Conservation (phyloP, 2,888 invertebrate species). For the Esperia sulphurella region DNA sequence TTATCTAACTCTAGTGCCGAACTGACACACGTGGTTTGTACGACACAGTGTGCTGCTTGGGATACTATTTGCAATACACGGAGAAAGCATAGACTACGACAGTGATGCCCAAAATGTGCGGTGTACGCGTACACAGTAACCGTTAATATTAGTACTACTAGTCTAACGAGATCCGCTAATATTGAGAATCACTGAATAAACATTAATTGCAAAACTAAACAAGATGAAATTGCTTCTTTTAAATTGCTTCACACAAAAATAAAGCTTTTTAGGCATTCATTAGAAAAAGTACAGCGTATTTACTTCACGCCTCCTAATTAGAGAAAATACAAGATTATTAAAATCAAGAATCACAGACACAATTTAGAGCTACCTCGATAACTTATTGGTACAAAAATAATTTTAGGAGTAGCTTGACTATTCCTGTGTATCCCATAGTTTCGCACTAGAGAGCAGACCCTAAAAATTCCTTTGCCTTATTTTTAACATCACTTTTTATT, state of each 20-base stretch:
- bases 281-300: too few species aligned
- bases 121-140: too few species aligned
- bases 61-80: background rate
- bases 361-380: background rate
- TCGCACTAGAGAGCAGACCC: slow-evolving; percentile 33
- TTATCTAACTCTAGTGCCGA: slow-evolving; percentile 45
- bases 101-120: background rate
- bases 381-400: background rate
- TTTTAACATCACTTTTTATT: slow-evolving; percentile 22
- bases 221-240: too few species aligned
- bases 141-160: too few species aligned
- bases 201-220: too few species aligned
- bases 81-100: slow-evolving; percentile 7
- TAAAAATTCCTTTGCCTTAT: slow-evolving; percentile 19
- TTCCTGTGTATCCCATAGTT: slow-evolving; percentile 17
- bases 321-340: too few species aligned
- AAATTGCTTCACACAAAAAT: too few species aligned
- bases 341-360: too few species aligned
- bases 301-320: too few species aligned
- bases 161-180: too few species aligned
- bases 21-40: slow-evolving; percentile 35
- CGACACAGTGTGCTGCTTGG: slow-evolving; percentile 2
- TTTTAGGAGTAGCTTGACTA: slow-evolving; percentile 6
- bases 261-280: too few species aligned
- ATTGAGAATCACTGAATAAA: too few species aligned